Percentiles rank a stretch among this genome's conserved stretches.
Evolutionary conservation across 2,888 invertebrate genomes (phyloP).

Genomic region (Platerodrilus igneus): DNA sequence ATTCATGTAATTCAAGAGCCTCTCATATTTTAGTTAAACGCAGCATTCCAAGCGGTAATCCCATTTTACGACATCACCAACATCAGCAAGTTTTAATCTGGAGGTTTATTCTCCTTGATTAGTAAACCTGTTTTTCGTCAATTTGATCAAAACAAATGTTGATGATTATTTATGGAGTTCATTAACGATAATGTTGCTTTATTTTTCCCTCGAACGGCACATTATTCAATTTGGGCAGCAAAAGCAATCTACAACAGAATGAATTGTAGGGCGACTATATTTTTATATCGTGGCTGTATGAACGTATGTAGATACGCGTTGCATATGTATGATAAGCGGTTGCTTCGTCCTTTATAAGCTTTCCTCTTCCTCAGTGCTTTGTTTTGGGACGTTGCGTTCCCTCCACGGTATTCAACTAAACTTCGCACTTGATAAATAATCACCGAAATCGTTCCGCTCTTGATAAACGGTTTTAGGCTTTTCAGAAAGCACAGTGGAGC

Average conservation of each 20-base stretch:
- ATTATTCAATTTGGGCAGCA: conserved; percentile 42
- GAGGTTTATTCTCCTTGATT: conserved; percentile 19
- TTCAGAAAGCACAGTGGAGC: too few species aligned
- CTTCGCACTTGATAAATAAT: too few species aligned
- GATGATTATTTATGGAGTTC: conserved; percentile 42
- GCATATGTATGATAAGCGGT: conserved; percentile 48
- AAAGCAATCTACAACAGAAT: conserved; percentile 32
- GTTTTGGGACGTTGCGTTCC: conserved; percentile 28
- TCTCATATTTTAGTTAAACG: conserved; percentile 7
- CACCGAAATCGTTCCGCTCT: too few species aligned
- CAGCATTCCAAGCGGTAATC: conserved; percentile 11
- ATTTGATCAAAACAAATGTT: conserved; percentile 31
- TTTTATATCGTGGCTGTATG: conserved; percentile 43
- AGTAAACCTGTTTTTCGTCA: conserved; percentile 16
- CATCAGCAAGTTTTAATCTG: conserved; percentile 16
- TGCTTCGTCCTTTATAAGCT: conserved; percentile 41
- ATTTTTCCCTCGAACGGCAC: conserved; percentile 39
- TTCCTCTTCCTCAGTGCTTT: conserved; percentile 33
- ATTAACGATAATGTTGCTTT: conserved; percentile 43
- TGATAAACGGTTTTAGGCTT: too few species aligned
- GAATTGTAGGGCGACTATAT: conserved; percentile 42
- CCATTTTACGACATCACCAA: conserved; percentile 16
- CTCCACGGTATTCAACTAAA: conserved; percentile 28
- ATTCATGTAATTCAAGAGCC: conserved; percentile 9
- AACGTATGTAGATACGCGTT: conserved; percentile 45